phyloP scores from a whole-genome alignment of 2,797 vertebrate species.

The Sebastes iracundus region DNA sequence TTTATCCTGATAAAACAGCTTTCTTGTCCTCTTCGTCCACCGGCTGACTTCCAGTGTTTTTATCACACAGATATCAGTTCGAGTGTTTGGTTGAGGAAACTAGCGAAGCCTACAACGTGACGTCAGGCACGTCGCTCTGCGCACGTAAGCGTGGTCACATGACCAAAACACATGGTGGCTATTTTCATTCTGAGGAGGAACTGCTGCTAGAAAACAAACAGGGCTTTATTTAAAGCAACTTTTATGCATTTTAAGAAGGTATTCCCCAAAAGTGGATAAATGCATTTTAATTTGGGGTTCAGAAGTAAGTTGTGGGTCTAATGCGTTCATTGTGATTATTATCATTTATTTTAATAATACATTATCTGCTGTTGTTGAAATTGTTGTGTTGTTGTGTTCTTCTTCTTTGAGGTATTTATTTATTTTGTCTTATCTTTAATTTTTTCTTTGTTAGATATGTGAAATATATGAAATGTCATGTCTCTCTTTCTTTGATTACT shows the following conservation, averaged over 20 bases:
- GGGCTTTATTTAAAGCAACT: too few relatives aligned
- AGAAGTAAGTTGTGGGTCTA: not conserved
- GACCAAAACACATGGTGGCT: conserved; percentile 79
- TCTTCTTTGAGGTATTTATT: too few relatives aligned
- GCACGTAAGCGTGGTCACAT: conserved; percentile 75
- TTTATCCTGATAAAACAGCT: conserved; percentile 8
- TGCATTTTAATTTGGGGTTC: not conserved
- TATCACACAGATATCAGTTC: conserved; percentile 67
- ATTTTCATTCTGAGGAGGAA: conserved; percentile 60
- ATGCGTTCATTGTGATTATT: not conserved
- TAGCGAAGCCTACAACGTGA: conserved; percentile 61
- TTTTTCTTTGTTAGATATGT: too few relatives aligned
- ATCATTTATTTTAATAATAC: not conserved
- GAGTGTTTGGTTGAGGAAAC: conserved; percentile 78
- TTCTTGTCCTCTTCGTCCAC: conserved; percentile 24
- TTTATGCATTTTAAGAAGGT: too few relatives aligned
- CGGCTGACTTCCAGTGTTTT: conserved; percentile 64
- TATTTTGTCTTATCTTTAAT: too few relatives aligned
- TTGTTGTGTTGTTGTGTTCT: too few relatives aligned
- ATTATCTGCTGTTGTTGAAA: too few relatives aligned
- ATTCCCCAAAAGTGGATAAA: rapidly evolving
- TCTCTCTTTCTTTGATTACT: too few relatives aligned
- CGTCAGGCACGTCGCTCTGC: conserved; percentile 68
- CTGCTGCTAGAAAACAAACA: too few relatives aligned
- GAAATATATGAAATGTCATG: too few relatives aligned